Conservation (phyloP, 2,113 vertebrate genomes). For the Pelusios castaneus region DNA sequence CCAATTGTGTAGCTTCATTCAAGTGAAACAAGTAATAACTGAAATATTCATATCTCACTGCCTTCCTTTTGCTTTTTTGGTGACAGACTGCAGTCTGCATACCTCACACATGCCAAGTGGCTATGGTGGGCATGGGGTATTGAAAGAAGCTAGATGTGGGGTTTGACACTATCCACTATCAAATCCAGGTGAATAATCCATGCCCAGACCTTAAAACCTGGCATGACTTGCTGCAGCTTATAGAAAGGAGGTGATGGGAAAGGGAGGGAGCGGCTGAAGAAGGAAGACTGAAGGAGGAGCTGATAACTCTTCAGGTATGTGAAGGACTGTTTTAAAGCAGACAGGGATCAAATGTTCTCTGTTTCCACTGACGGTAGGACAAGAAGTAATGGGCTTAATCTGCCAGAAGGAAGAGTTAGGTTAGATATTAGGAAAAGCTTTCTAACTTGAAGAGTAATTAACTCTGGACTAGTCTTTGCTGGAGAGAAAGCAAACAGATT, state of each 20-base stretch:
- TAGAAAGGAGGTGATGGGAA: not conserved
- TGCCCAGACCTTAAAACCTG: not conserved
- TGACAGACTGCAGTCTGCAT: not conserved
- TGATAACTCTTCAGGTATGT: not conserved
- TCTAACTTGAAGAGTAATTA: not conserved
- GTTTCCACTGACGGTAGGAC: not conserved
- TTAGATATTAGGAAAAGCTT: not conserved
- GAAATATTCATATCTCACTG: not conserved
- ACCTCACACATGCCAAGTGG: not conserved
- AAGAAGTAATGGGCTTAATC: not conserved
- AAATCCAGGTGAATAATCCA: not conserved
- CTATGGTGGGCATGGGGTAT: fast-evolving
- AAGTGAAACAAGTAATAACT: slow-evolving; percentile 40
- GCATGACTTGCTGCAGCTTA: not conserved
- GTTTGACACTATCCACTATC: not conserved
- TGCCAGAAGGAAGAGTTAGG: not conserved
- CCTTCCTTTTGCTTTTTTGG: not conserved
- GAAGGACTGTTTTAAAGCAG: not conserved
- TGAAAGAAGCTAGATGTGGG: not conserved
- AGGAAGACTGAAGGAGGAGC: fast-evolving
- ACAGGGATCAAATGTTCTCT: not conserved
- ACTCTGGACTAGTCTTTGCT: too few species aligned
- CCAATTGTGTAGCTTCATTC: slow-evolving; percentile 1
- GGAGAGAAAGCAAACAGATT: too few species aligned
- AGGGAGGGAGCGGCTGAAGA: not conserved